Evolutionary conservation across 2,888 invertebrate genomes (phyloP).

Genomic region (Isoperla grammatica): DNA sequence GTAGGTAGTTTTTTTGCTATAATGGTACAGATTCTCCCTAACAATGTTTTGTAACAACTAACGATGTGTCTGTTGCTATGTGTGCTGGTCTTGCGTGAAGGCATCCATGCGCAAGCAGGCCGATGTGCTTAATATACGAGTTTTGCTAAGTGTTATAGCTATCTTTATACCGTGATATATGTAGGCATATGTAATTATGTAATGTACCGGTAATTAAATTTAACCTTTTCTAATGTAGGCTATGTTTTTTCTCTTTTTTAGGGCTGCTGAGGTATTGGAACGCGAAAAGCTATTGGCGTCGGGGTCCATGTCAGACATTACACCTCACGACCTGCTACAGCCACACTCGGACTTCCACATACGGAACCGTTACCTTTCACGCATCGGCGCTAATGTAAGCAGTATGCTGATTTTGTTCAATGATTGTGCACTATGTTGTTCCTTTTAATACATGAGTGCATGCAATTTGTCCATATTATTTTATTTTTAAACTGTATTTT

Average conservation of each 20-base stretch:
- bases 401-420: slow-evolving; percentile 6
- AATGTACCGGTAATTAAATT: no score
- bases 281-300: slow-evolving; percentile 49
- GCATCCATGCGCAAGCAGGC: no score
- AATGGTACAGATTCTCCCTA: no score
- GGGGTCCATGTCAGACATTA: slow-evolving; percentile 47
- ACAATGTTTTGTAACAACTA: no score
- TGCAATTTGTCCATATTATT: neutral
- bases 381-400: slow-evolving; percentile 55
- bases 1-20: no score
- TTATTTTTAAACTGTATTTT: neutral
- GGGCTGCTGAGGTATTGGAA: slow-evolving; percentile 47
- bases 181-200: no score
- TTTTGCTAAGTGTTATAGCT: no score
- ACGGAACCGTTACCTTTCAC: slow-evolving; percentile 54
- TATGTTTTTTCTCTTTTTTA: slow-evolving; percentile 35
- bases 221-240: slow-evolving; percentile 2
- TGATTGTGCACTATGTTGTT: no score
- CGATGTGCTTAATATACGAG: no score
- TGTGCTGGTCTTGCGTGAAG: no score
- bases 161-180: no score
- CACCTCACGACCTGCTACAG: slow-evolving; percentile 46
- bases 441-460: neutral
- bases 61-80: no score
- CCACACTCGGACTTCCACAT: slow-evolving; percentile 54